Evolutionary conservation across 2,113 vertebrate species (phyloP).

Genomic region (Grammomys dolichurus): DNA sequence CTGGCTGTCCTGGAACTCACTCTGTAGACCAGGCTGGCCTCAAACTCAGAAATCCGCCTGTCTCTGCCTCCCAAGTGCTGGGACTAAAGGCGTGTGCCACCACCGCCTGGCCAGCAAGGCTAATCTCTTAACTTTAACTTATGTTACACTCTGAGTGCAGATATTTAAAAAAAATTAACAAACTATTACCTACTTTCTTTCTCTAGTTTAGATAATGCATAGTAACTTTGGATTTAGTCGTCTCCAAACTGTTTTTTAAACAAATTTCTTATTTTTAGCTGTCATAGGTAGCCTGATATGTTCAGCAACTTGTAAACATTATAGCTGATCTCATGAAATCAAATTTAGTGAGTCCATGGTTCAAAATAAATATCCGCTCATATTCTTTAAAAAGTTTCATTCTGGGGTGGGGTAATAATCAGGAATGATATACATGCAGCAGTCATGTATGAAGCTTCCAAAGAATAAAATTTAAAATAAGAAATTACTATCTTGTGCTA

Average conservation of each 20-base stretch:
- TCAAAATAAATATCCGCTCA: slow-evolving; percentile 44
- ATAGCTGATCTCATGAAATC: slow-evolving; percentile 41
- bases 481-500: not conserved
- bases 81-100: too few species aligned
- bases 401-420: not conserved
- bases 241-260: slow-evolving; percentile 47
- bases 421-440: not conserved
- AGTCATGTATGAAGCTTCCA: not conserved
- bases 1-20: too few species aligned
- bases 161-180: not conserved
- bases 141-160: not conserved
- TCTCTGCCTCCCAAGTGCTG: too few species aligned
- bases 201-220: not conserved
- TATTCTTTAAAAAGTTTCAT: slow-evolving; percentile 35
- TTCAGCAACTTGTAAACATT: slow-evolving; percentile 16
- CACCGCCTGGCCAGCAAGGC: too few species aligned
- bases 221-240: slow-evolving; percentile 42
- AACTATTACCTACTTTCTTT: slow-evolving; percentile 35
- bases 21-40: too few species aligned
- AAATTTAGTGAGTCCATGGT: not conserved
- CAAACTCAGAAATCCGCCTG: too few species aligned
- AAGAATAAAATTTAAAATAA: not conserved
- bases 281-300: not conserved
- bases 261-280: not conserved
- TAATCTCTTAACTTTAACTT: not conserved